phyloP scores from a whole-genome alignment of 2,888 invertebrate species.

The Zeuzera pyrina region DNA sequence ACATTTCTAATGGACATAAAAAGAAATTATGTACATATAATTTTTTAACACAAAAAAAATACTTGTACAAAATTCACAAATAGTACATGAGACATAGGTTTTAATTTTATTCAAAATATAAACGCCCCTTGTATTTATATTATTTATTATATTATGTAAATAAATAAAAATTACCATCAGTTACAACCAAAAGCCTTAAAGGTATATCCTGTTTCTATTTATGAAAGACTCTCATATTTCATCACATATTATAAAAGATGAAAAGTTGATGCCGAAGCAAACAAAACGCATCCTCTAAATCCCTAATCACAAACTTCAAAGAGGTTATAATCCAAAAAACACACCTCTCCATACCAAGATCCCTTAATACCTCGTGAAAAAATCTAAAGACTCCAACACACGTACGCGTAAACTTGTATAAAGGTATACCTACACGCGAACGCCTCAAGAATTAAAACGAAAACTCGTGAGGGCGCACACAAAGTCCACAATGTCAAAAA shows the following conservation, averaged over 20 bases:
- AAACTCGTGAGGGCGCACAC: slow-evolving; percentile 36
- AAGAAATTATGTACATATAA: too few species aligned
- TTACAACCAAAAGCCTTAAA: too few species aligned
- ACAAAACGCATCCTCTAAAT: slow-evolving; percentile 18
- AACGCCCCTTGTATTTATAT: neutral
- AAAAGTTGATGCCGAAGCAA: too few species aligned
- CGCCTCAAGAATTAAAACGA: slow-evolving; percentile 61
- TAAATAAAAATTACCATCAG: too few species aligned
- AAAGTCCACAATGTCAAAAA: slow-evolving; percentile 70
- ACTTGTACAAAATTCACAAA: too few species aligned
- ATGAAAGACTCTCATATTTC: too few species aligned
- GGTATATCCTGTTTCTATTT: too few species aligned
- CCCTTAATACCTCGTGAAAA: slow-evolving; percentile 53
- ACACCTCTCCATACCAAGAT: slow-evolving; percentile 48
- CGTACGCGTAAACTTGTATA: slow-evolving; percentile 39
- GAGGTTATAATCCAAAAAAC: slow-evolving; percentile 59
- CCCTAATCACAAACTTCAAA: slow-evolving; percentile 59
- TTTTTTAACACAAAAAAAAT: too few species aligned
- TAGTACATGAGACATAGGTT: too few species aligned
- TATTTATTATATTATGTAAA: neutral
- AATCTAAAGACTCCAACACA: slow-evolving; percentile 20
- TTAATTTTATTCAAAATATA: neutral
- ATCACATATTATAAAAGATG: too few species aligned
- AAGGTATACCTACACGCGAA: slow-evolving; percentile 53
- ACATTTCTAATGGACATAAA: too few species aligned